Evolutionary conservation across 2,113 vertebrate genomes (phyloP), one percentile per base, ranked within the genome.

Genomic region (Leptodactylus fuscus): DNA sequence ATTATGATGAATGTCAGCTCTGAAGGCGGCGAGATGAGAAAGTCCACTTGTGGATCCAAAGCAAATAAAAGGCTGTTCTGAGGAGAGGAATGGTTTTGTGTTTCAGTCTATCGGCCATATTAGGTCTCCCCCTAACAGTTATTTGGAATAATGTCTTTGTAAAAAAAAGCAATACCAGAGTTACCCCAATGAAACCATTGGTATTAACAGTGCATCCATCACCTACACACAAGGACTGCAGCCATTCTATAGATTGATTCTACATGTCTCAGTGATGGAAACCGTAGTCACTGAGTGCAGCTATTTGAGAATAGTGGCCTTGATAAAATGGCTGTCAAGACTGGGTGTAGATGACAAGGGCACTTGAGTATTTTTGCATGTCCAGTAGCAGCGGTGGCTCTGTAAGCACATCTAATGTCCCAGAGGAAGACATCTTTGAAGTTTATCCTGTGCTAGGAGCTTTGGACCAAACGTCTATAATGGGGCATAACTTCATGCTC

Each of bases 401-500:
- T 1, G 10, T 41, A 11, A 85, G 86, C 89, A 84, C 49, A 38
- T 87, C 11, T 87, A 92, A 91, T 90, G 88, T 77, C 20, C 55
- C 11, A 80, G 48, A 79, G 88, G 71, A 76, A 55, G 81, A 38
- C 85, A 91, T 91, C 88, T 87, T 1, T 44, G 88, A 91, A 20
- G 86, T 88, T 85, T 87, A 91, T 92, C 95, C 91, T 88, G 92
- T 34, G 97, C 96, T 99, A 99, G 95, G 97, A 97, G 87, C 93
- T 95, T 92, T 98, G 98, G 87, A 97, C 91, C 89, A 99, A 89
- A 81, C 98, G 97, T 96, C 98, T 97, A 92, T 98, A 99, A 93
- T 99, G 98, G 0, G 98, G 98, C 97, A 99, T 96, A 92, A 99
- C 94, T 87, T 99, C 98, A 0, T 98, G 95, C 86, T 99, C 98